Conservation (phyloP, 1,140 invertebrate species). For the Cydia amplana region DNA sequence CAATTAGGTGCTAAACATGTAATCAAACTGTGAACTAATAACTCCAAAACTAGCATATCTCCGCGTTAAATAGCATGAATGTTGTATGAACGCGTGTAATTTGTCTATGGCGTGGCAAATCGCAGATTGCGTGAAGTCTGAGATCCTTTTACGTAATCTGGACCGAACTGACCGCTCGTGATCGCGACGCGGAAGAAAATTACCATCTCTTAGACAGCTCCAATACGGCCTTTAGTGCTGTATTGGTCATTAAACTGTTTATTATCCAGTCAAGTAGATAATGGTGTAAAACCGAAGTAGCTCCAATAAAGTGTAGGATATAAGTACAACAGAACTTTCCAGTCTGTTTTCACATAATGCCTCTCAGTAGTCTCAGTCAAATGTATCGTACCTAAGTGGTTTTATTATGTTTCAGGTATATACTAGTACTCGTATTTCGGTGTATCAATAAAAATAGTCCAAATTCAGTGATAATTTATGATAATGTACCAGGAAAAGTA, state of each 20-base stretch:
- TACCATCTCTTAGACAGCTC: conserved; percentile 14
- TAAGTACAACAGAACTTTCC: background rate
- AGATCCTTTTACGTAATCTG: conserved; percentile 22
- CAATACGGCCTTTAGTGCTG: background rate
- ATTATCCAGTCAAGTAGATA: conserved; percentile 3
- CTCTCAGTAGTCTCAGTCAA: background rate
- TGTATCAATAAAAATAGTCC: too few species aligned
- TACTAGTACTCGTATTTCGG: too few species aligned
- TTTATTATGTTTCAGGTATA: too few species aligned
- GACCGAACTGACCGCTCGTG: conserved; percentile 21
- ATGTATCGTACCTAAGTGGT: background rate
- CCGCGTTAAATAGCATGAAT: background rate
- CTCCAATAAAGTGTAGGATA: background rate
- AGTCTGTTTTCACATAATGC: background rate
- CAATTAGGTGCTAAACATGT: background rate
- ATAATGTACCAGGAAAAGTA: too few species aligned
- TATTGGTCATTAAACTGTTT: background rate
- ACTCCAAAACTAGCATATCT: background rate
- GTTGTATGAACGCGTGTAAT: background rate
- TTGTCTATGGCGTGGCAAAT: conserved; percentile 3
- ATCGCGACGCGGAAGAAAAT: conserved; percentile 12
- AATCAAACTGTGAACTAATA: background rate
- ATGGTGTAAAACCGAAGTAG: background rate
- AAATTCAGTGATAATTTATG: too few species aligned
- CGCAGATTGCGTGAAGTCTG: conserved; percentile 15